Conservation (phyloP, 1,140 invertebrate genomes). For the Rhyacophila brunnea region DNA sequence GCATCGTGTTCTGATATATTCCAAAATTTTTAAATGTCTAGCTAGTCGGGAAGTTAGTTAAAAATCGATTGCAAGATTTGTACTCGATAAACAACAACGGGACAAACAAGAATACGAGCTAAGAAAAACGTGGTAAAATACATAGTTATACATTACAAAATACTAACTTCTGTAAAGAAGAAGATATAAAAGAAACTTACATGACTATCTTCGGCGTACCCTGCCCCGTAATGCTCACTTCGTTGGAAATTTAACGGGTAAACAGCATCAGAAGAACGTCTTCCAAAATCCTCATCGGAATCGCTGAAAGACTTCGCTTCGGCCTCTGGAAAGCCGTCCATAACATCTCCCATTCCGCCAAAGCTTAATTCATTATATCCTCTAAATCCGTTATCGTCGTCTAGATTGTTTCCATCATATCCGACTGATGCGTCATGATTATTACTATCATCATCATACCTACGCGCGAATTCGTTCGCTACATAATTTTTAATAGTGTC, state of each 20-base stretch:
- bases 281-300: neutral
- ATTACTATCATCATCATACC: no score
- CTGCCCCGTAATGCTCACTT: constrained; percentile 9
- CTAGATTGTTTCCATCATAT: neutral
- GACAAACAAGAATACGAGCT: no score
- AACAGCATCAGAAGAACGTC: neutral
- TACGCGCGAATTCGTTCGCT: no score
- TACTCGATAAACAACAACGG: no score
- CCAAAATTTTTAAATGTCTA: no score
- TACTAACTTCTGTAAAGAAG: no score
- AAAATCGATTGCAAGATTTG: no score
- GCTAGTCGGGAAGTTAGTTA: no score
- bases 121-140: no score
- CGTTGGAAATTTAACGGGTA: constrained; percentile 6
- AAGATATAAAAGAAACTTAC: constrained; percentile 11
- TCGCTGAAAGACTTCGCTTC: neutral
- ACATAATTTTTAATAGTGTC: constrained; percentile 3
- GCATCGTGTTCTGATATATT: no score
- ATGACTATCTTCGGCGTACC: constrained; percentile 4
- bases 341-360: neutral
- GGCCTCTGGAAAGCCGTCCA: neutral
- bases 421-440: neutral
- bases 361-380: neutral
- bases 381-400: no score
- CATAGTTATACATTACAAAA: no score